phyloP scores from a whole-genome alignment of 2,797 vertebrate genomes.

The Myiotriccus ornatus region DNA sequence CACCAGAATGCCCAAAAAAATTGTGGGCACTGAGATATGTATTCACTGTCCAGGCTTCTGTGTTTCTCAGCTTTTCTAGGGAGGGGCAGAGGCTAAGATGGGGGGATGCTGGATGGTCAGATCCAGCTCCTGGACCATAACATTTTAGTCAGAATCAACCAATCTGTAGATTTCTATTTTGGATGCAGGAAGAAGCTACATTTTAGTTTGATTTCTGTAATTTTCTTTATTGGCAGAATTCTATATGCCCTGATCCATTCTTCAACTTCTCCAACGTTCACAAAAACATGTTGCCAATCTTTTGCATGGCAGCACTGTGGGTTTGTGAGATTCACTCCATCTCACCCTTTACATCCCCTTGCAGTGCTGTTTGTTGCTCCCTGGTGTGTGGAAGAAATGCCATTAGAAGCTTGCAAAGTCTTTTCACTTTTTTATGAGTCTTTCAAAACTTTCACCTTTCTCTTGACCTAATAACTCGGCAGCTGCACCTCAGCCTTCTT shows the following conservation, averaged over 20 bases:
- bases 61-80: not conserved
- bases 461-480: conserved; percentile 4
- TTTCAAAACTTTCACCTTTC: conserved; percentile 53
- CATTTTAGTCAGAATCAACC: not conserved
- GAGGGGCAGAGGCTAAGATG: not conserved
- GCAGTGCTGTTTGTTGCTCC: not conserved
- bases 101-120: not conserved
- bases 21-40: not conserved
- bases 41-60: not conserved
- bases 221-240: not conserved
- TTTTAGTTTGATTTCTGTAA: not conserved
- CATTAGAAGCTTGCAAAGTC: not conserved
- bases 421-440: conserved; percentile 52
- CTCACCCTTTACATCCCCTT: conserved; percentile 6
- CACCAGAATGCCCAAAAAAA: not conserved
- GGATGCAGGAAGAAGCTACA: not conserved
- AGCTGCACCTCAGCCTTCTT: not conserved
- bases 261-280: not conserved
- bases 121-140: not conserved
- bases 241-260: not conserved
- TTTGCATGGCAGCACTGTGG: not conserved
- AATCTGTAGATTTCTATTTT: not conserved
- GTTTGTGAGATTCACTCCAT: not conserved
- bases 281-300: not conserved
- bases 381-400: not conserved